Base-by-base conservation (phyloP, 2,797 vertebrate species). In the Tapirus indicus region DNA sequence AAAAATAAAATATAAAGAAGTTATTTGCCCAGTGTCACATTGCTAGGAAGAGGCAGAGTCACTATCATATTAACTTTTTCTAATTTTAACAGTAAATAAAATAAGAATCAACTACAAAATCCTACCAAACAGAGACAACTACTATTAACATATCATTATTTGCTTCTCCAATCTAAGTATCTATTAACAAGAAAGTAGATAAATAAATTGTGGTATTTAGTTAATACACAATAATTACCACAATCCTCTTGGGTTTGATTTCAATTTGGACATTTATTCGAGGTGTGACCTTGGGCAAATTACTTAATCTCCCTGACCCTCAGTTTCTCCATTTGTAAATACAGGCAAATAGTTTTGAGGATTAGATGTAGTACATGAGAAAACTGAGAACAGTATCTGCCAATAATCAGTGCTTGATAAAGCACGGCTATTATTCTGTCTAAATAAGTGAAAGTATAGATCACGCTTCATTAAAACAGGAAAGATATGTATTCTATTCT, bases 11-110 rank as follows among this genome's bases (percentile, higher is more conserved):
- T 47, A 38, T 84, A n/a, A 88, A 83, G 41, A 93, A 54, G 3
- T 44, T 74, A 52, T n/a, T 94, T 93, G 5, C 12, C 35, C 21
- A 89, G n/a, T 27, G 20, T 83, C 64, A 54, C 32, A 49, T 17
- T 88, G 64, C 49, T 60, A 38, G 25, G 54, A 64, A 82, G 41
- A 49, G 38, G 7, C 23, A 94, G 62, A 69, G 62, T 5, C 52
- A 60, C 10, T n/a, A 20, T 49, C 9, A 86, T 66, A 89, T 49
- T 38, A 95, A 60, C 5, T 72, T 64, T 54, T 84, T 44, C 23
- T 69, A 18, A 79, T 56, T 78, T 1, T 89, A 71, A 90, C 16
- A 83, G n/a, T 92, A 75, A 95, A 86, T 68, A 87, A 89, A 94
- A 75, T 64, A 58, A 94, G 77, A 88, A 23, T 83, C n/a, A 64